Percentiles rank a stretch among this genome's conserved stretches.
Evolutionary conservation across 2,888 invertebrate genomes (phyloP).

Genomic region (Mechanitis mazaeus): DNA sequence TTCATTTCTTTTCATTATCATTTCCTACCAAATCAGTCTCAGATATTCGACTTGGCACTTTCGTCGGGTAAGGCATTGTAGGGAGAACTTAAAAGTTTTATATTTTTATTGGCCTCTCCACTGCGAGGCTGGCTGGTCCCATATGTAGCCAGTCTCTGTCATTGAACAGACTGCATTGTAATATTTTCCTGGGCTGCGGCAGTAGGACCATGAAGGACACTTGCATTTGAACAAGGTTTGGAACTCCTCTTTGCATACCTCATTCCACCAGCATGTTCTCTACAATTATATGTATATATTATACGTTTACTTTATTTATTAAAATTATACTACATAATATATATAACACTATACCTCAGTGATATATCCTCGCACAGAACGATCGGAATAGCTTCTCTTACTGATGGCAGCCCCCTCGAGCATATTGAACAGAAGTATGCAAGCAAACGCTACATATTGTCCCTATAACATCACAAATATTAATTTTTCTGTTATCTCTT

Average conservation of each 20-base stretch:
- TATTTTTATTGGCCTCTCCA: constrained; percentile 56
- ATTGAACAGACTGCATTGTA: constrained; percentile 94
- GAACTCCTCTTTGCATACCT: constrained; percentile 94
- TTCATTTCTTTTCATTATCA: constrained; percentile 64
- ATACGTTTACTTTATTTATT: too few species aligned
- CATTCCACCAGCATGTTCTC: constrained; percentile 96
- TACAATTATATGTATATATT: constrained; percentile 49
- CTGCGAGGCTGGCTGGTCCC: constrained; percentile 84
- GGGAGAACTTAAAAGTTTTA: constrained; percentile 19
- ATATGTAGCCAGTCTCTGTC: constrained; percentile 93
- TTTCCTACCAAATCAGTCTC: constrained; percentile 66
- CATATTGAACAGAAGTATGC: constrained; percentile 56
- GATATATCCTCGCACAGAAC: constrained; percentile 87
- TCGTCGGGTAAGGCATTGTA: constrained; percentile 24
- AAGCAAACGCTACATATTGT: constrained; percentile 57
- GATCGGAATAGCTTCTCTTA: constrained; percentile 86
- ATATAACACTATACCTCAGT: constrained; percentile 80
- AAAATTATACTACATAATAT: not conserved
- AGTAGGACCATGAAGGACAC: constrained; percentile 92
- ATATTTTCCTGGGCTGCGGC: constrained; percentile 90
- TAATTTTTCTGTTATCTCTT: constrained; percentile 14
- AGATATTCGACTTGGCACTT: constrained; percentile 57
- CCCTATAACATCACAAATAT: constrained; percentile 43
- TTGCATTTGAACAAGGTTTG: constrained; percentile 90
- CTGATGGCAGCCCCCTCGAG: constrained; percentile 58